phyloP scores from a whole-genome alignment of 1,140 invertebrate species.

The Matsumurasca onukii region DNA sequence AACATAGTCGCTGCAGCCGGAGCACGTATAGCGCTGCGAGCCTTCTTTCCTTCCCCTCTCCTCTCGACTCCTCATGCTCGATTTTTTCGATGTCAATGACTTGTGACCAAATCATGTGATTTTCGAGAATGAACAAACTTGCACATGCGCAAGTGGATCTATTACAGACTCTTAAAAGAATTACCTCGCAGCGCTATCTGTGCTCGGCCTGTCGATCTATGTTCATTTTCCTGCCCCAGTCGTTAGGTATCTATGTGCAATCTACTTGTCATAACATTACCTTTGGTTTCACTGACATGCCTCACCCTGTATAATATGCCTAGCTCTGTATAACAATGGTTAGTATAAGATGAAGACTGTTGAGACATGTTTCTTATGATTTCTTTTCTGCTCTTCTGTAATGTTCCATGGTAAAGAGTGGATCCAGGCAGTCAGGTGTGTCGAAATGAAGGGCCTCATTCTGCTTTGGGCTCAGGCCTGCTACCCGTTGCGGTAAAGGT shows the following conservation, averaged over 20 bases:
- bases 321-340: too few relatives aligned
- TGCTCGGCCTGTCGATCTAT: not conserved
- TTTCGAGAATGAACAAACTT: too few relatives aligned
- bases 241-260: not conserved
- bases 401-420: conserved; percentile 23
- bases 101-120: too few relatives aligned
- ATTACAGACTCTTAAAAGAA: too few relatives aligned
- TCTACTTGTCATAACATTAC: not conserved
- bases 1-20: too few relatives aligned
- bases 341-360: not conserved
- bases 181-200: not conserved
- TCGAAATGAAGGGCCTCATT: conserved; percentile 13
- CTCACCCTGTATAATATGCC: too few relatives aligned
- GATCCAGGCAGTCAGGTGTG: not conserved
- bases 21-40: too few relatives aligned
- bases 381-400: conserved; percentile 26
- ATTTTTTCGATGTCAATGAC: too few relatives aligned
- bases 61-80: too few relatives aligned
- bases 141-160: too few relatives aligned
- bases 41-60: too few relatives aligned
- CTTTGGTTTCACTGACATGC: not conserved
- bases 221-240: not conserved
- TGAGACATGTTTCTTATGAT: conserved; percentile 7
- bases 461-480: conserved; percentile 14
- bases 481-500: conserved; percentile 22